Evolutionary conservation across 2,888 invertebrate genomes (phyloP).

Genomic region (Cantharis rufa): DNA sequence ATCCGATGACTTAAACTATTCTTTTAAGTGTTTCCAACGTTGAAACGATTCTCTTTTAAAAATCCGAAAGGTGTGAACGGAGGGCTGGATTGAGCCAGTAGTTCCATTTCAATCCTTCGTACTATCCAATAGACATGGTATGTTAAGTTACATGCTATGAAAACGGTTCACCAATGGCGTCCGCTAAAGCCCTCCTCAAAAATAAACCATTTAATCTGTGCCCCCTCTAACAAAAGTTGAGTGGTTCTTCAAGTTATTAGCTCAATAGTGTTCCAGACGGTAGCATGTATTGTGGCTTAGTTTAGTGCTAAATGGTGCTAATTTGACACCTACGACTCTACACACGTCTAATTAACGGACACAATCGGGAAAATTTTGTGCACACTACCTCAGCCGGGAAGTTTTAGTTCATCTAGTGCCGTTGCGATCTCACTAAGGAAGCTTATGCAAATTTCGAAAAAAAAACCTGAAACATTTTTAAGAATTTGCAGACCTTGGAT

Average conservation of each 20-base stretch:
- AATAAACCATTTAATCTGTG: conserved; percentile 39
- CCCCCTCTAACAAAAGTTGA: conserved; percentile 43
- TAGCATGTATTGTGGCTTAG: conserved; percentile 44
- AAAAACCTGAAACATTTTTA: neutral
- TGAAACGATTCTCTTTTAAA: conserved; percentile 34
- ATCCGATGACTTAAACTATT: conserved; percentile 38
- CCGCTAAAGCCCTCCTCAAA: conserved; percentile 36
- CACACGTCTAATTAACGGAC: neutral
- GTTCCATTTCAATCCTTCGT: conserved; percentile 48
- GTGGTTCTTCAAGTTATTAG: conserved; percentile 50
- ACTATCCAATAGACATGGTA: conserved; percentile 41
- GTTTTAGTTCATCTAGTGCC: neutral
- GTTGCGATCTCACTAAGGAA: neutral
- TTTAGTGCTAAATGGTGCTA: conserved; percentile 38
- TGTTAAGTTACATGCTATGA: conserved; percentile 34
- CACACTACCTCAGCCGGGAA: neutral
- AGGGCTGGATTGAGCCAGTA: conserved; percentile 42
- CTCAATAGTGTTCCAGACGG: conserved; percentile 52
- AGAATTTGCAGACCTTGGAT: neutral
- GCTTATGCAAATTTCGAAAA: neutral
- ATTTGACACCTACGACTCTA: conserved; percentile 32
- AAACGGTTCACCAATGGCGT: conserved; percentile 38
- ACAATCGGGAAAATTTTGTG: neutral
- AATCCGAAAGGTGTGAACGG: conserved; percentile 45
- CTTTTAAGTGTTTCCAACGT: conserved; percentile 46